A percentile compares a stretch with the other conserved stretches of the same genome.
Evolutionary conservation across 2,113 vertebrate species (phyloP).

Genomic region (Isurus oxyrinchus): DNA sequence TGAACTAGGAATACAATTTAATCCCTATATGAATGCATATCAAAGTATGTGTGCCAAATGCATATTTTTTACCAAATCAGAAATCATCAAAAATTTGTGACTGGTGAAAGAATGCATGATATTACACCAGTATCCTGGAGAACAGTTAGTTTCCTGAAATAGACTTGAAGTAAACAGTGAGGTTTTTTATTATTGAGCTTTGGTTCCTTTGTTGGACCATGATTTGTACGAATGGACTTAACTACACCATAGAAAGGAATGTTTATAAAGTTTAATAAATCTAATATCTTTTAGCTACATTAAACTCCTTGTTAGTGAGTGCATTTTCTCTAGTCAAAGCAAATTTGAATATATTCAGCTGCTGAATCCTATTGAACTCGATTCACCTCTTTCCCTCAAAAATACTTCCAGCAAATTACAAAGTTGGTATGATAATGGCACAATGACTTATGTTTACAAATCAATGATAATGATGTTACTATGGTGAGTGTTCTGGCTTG

Average conservation of each 20-base stretch:
- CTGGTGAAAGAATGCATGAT: background rate
- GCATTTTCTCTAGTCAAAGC: background rate
- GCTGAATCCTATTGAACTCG: background rate
- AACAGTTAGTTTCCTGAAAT: background rate
- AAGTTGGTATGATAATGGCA: background rate
- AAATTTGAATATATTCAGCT: background rate
- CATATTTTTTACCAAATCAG: background rate
- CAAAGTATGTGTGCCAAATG: background rate
- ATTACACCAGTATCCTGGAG: background rate
- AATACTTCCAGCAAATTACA: background rate
- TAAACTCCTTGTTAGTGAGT: background rate
- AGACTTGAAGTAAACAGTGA: background rate
- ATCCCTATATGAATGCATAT: background rate
- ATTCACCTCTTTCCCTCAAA: background rate
- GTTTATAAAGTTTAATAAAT: constrained; percentile 16
- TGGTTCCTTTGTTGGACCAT: background rate
- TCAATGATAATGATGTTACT: background rate
- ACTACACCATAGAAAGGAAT: background rate
- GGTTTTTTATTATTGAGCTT: background rate
- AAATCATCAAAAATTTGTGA: background rate
- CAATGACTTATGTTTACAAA: background rate
- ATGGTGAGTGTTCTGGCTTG: background rate
- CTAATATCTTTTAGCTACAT: background rate
- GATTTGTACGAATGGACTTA: background rate
- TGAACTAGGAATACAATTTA: background rate